phyloP scores from a whole-genome alignment of 2,797 vertebrate species.

The Cossypha polioptera region DNA sequence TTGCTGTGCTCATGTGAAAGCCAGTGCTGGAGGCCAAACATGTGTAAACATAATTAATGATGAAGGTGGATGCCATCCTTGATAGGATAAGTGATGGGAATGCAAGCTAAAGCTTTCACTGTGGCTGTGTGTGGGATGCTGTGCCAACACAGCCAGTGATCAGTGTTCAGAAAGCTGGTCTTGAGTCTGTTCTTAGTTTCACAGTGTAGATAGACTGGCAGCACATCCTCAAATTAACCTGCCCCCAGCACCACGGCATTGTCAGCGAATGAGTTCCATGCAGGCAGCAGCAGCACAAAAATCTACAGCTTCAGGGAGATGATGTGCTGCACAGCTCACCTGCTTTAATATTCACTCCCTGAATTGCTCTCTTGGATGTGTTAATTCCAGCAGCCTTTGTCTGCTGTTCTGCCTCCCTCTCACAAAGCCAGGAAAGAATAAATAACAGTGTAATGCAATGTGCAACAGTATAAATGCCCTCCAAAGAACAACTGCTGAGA shows the following conservation, averaged over 20 bases:
- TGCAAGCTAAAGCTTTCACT: not conserved
- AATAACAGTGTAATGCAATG: conserved; percentile 32
- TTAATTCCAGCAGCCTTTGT: conserved; percentile 53
- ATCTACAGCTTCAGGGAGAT: conserved; percentile 6
- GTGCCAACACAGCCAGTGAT: not conserved
- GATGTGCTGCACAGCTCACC: not conserved
- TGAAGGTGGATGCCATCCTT: not conserved
- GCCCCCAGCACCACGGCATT: not conserved
- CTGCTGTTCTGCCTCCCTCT: conserved; percentile 29
- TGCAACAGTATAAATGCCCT: conserved; percentile 40
- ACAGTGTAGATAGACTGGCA: not conserved
- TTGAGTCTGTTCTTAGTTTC: not conserved
- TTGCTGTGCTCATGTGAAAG: not conserved
- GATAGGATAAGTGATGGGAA: not conserved
- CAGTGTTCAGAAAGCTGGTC: not conserved
- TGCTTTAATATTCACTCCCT: conserved; percentile 40
- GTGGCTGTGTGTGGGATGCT: not conserved
- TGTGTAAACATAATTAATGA: not conserved
- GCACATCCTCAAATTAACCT: not conserved
- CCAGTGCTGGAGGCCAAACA: not conserved
- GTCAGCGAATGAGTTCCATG: not conserved
- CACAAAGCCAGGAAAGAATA: conserved; percentile 29
- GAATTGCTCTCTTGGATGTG: conserved; percentile 51
- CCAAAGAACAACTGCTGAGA: conserved; percentile 59
- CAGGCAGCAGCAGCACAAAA: not conserved